These are phyloP conservation scores for Eurytoma adleriae DNA, from an alignment of 2,888 invertebrate genomes.

Conservation along the genomic window DNA sequence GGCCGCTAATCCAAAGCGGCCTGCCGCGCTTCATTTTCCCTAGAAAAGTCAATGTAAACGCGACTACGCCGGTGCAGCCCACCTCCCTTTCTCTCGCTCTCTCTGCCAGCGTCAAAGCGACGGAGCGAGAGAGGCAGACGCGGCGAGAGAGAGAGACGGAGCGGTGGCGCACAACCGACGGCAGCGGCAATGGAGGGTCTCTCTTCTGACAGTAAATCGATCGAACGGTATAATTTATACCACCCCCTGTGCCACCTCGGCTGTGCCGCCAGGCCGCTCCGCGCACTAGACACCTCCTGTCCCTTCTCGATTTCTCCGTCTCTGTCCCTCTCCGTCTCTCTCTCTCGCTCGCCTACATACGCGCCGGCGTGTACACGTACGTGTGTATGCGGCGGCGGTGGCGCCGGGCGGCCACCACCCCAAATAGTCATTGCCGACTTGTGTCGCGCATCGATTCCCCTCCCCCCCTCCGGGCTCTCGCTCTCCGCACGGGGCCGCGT, in stretches of 20 bases:
- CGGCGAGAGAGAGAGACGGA: conserved; percentile 56
- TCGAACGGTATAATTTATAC: conserved; percentile 76
- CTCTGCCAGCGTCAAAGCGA: conserved; percentile 52
- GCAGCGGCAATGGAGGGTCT: conserved; percentile 66
- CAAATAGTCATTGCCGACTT: conserved; percentile 71
- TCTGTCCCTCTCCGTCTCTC: conserved; percentile 30
- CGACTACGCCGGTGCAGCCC: conserved; percentile 7
- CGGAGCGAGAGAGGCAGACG: conserved; percentile 25
- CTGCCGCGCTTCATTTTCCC: conserved; percentile 57
- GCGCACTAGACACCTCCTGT: conserved; percentile 58
- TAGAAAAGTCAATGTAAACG: conserved; percentile 52
- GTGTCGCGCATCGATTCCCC: conserved; percentile 64
- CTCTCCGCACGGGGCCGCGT: conserved; percentile 5
- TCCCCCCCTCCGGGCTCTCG: conserved; percentile 1
- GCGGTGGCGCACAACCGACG: neutral
- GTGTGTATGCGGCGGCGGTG: conserved; percentile 8
- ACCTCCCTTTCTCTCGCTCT: neutral
- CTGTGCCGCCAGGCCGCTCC: conserved; percentile 50
- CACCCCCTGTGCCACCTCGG: conserved; percentile 71
- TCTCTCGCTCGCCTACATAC: conserved; percentile 17
- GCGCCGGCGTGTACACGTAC: neutral
- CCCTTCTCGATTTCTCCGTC: conserved; percentile 43
- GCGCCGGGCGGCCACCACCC: conserved; percentile 61
- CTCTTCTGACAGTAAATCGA: conserved; percentile 75
- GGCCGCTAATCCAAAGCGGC: conserved; percentile 43